These are phyloP conservation scores for Zygothrica quintamaculata DNA, from an alignment of 2,888 invertebrate species.

Conservation along the genomic window DNA sequence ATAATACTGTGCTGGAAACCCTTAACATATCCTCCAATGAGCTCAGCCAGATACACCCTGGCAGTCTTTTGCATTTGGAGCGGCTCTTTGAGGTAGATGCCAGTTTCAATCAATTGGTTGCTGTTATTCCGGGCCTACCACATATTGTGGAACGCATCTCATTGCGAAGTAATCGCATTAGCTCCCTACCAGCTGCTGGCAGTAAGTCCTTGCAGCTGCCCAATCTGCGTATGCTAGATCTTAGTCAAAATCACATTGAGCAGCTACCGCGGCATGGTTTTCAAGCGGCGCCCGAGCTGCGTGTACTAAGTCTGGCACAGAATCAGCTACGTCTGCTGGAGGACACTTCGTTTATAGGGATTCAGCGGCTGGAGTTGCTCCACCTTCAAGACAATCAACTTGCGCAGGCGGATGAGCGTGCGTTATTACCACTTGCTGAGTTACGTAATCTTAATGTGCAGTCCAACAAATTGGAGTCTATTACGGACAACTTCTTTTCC, in stretches of 20 bases:
- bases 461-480: conserved; percentile 90
- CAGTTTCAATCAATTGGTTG: conserved; percentile 89
- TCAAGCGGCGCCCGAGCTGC: conserved; percentile 88
- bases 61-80: conserved; percentile 90
- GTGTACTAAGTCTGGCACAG: conserved; percentile 89
- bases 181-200: conserved; percentile 87
- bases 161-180: conserved; percentile 89
- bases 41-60: conserved; percentile 89
- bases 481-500: conserved; percentile 89
- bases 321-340: conserved; percentile 90
- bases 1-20: conserved; percentile 90
- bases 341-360: conserved; percentile 88
- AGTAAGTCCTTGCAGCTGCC: conserved; percentile 90
- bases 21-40: conserved; percentile 92
- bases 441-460: conserved; percentile 90
- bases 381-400: conserved; percentile 91
- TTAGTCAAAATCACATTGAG: conserved; percentile 90
- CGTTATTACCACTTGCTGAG: conserved; percentile 87
- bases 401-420: conserved; percentile 87
- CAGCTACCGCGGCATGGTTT: conserved; percentile 88
- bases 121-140: conserved; percentile 91
- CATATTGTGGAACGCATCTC: conserved; percentile 91
- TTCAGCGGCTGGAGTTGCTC: conserved; percentile 89
- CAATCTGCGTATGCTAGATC: conserved; percentile 89
- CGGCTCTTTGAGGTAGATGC: conserved; percentile 92